phyloP scores from a whole-genome alignment of 1,140 invertebrate species.

The Dendroctonus valens region DNA sequence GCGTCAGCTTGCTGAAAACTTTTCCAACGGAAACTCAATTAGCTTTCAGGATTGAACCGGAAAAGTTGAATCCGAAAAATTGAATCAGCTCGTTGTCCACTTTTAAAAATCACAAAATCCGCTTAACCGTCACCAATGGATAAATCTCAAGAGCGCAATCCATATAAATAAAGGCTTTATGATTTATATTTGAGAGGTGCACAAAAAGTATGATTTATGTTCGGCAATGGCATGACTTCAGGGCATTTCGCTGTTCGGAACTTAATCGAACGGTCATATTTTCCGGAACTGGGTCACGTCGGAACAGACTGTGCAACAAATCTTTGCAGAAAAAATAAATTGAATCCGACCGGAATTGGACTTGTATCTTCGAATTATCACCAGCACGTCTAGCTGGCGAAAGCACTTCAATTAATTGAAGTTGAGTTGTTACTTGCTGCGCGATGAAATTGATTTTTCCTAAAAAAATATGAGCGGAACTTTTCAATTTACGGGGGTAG shows the following conservation, averaged over 20 bases:
- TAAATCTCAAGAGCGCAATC: conserved; percentile 1
- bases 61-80: too few relatives aligned
- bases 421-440: too few relatives aligned
- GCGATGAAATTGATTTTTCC: too few relatives aligned
- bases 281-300: conserved; percentile 5
- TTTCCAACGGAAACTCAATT: too few relatives aligned
- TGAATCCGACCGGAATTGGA: background rate
- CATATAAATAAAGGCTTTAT: conserved; percentile 7
- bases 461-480: too few relatives aligned
- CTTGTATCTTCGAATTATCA: too few relatives aligned
- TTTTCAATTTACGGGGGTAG: too few relatives aligned
- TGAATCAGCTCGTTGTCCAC: background rate
- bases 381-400: too few relatives aligned
- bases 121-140: background rate
- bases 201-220: conserved; percentile 13
- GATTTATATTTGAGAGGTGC: conserved; percentile 9
- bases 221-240: conserved; percentile 6
- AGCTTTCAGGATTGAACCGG: too few relatives aligned
- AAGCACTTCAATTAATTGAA: too few relatives aligned
- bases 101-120: background rate
- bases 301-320: conserved; percentile 5
- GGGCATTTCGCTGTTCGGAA: conserved; percentile 5
- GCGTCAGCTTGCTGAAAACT: too few relatives aligned
- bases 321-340: conserved; percentile 7
- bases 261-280: conserved; percentile 12